Evolutionary conservation across 2,888 invertebrate species (phyloP).

Genomic region (Portevinia maculata): DNA sequence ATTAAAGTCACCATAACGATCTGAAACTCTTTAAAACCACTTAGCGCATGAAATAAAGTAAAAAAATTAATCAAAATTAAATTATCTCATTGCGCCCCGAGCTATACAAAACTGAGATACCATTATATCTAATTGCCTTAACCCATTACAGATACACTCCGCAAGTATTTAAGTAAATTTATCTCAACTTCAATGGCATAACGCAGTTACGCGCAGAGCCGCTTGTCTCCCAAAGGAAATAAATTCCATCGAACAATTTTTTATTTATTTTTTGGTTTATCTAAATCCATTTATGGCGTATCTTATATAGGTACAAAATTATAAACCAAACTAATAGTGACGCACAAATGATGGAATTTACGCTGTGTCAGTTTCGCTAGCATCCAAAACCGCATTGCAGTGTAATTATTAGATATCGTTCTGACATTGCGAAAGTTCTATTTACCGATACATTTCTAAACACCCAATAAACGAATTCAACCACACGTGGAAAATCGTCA

Average conservation of each 20-base stretch:
- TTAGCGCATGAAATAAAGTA: constrained; percentile 41
- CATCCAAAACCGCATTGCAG: constrained; percentile 38
- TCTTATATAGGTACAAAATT: constrained; percentile 9
- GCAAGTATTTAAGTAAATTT: constrained; percentile 16
- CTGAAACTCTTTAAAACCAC: constrained; percentile 27
- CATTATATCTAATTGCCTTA: constrained; percentile 50
- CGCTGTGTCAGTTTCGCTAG: constrained; percentile 14
- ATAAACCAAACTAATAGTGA: constrained; percentile 3
- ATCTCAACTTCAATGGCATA: constrained; percentile 12
- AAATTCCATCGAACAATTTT: constrained; percentile 6
- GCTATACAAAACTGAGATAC: constrained; percentile 41
- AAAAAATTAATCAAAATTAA: constrained; percentile 46
- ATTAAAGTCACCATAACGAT: constrained; percentile 9
- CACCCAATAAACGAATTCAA: background rate
- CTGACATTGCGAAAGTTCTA: constrained; percentile 25
- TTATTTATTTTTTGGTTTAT: constrained; percentile 18
- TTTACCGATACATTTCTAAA: constrained; percentile 49
- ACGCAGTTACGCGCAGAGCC: background rate
- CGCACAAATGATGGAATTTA: background rate
- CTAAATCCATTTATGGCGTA: constrained; percentile 42
- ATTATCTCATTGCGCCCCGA: constrained; percentile 36
- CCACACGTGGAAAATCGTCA: constrained; percentile 61
- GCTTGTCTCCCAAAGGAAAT: background rate
- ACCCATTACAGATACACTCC: constrained; percentile 36
- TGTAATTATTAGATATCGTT: constrained; percentile 35